phyloP scores from a whole-genome alignment of 2,113 vertebrate species.

The Gobio gobio region DNA sequence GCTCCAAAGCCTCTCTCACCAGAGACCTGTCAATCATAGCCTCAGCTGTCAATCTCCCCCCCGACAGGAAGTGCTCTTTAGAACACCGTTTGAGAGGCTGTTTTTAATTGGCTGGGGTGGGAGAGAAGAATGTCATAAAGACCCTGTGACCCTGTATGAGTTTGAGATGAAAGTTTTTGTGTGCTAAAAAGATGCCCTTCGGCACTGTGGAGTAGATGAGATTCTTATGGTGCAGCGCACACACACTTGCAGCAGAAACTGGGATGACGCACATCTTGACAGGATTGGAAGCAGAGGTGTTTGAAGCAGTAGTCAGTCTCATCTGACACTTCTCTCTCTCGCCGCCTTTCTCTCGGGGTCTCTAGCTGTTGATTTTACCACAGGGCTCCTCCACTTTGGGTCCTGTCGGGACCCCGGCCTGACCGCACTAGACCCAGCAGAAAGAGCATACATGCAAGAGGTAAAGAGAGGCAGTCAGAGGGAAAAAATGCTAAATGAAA shows the following conservation, averaged over 20 bases:
- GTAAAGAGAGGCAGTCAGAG: not conserved
- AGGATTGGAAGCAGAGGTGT: slow-evolving; percentile 62
- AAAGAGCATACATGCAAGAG: slow-evolving; percentile 28
- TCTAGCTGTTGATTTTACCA: slow-evolving; percentile 75
- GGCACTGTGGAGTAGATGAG: slow-evolving; percentile 54
- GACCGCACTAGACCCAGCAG: slow-evolving; percentile 68
- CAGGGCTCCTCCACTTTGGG: slow-evolving; percentile 65
- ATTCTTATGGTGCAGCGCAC: slow-evolving; percentile 61
- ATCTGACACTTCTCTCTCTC: slow-evolving; percentile 20
- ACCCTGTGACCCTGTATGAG: slow-evolving; percentile 42
- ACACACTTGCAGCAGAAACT: slow-evolving; percentile 58
- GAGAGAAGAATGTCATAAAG: slow-evolving; percentile 26
- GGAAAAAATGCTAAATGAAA: not conserved
- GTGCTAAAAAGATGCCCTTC: slow-evolving; percentile 64
- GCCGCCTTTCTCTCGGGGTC: slow-evolving; percentile 35
- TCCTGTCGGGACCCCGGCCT: slow-evolving; percentile 63
- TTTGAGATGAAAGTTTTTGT: slow-evolving; percentile 39
- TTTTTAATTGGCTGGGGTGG: slow-evolving; percentile 44
- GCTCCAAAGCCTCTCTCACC: slow-evolving; percentile 45
- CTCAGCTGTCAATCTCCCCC: slow-evolving; percentile 49
- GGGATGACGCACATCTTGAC: slow-evolving; percentile 69
- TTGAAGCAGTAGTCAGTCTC: slow-evolving; percentile 52
- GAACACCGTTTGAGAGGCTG: slow-evolving; percentile 48
- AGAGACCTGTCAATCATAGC: slow-evolving; percentile 51
- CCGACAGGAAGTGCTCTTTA: slow-evolving; percentile 50